These are phyloP conservation scores for Melanotaenia parkinsoni DNA, from an alignment of 2,797 vertebrate species.

Conservation along the genomic window DNA sequence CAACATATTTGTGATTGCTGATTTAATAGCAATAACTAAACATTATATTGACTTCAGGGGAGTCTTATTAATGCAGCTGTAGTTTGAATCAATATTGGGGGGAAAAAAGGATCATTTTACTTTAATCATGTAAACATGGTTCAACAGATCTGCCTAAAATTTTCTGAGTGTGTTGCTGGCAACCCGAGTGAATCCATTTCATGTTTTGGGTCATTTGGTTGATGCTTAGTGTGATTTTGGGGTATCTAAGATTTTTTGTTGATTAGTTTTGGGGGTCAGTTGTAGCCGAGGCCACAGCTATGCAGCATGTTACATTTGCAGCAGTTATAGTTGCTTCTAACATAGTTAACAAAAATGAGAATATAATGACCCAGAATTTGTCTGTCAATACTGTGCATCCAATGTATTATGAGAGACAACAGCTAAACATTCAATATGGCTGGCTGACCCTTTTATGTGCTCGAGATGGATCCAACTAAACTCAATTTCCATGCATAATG, in stretches of 20 bases:
- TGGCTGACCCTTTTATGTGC: background rate
- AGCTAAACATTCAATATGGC: background rate
- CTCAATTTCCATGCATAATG: background rate
- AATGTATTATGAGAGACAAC: background rate
- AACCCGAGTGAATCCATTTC: background rate
- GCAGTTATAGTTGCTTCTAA: background rate
- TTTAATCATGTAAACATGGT: background rate
- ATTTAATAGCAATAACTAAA: conserved; percentile 4
- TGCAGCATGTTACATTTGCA: background rate
- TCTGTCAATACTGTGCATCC: background rate
- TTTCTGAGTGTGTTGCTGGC: background rate
- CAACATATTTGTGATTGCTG: background rate
- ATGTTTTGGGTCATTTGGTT: background rate
- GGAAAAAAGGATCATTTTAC: no score
- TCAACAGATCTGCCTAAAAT: background rate
- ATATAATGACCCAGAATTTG: no score
- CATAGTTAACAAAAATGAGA: background rate
- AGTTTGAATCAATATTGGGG: background rate
- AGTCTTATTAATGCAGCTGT: background rate
- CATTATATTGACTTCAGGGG: background rate
- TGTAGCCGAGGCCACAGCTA: background rate
- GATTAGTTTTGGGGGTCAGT: background rate
- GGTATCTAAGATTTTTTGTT: background rate
- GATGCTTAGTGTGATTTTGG: background rate
- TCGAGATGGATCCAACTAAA: background rate